Evolutionary conservation across 2,888 invertebrate species (phyloP).

Genomic region (Cetonia aurata): DNA sequence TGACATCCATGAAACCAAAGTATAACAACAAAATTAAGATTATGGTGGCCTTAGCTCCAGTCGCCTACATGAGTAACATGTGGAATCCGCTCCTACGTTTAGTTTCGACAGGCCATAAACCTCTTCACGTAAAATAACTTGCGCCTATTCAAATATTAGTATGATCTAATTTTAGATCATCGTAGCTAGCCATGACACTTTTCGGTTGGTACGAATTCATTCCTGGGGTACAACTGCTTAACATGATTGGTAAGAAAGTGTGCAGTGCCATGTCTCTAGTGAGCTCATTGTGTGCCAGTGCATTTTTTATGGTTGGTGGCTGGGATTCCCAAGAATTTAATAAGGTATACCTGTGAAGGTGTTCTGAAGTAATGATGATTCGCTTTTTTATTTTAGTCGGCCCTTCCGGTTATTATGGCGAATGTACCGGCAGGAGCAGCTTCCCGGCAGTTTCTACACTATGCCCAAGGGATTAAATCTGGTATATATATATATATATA

Average conservation of each 20-base stretch:
- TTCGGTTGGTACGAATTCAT: conserved; percentile 28
- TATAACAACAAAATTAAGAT: conserved; percentile 76
- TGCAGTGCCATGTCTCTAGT: conserved; percentile 71
- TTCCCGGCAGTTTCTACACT: conserved; percentile 77
- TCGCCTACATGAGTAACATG: not conserved
- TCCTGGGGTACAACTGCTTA: conserved; percentile 16
- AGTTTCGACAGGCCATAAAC: no score
- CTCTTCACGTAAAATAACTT: not conserved
- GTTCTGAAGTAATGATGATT: no score
- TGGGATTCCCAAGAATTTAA: conserved; percentile 71
- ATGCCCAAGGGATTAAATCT: conserved; percentile 60
- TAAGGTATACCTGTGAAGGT: conserved; percentile 61
- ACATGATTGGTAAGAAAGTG: conserved; percentile 62
- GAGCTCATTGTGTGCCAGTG: conserved; percentile 74
- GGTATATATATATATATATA: no score
- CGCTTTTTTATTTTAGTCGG: not conserved
- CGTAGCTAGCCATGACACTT: no score
- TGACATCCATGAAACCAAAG: conserved; percentile 74
- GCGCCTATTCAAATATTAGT: not conserved
- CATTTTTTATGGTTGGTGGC: conserved; percentile 75
- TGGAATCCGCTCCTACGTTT: no score
- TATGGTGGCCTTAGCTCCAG: conserved; percentile 76
- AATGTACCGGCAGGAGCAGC: conserved; percentile 61
- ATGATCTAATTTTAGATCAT: not conserved
- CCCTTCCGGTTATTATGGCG: no score